These are phyloP conservation scores for Bursaphelenchus okinawaensis DNA, from an alignment of 2,888 invertebrate genomes.

Conservation along the genomic window DNA sequence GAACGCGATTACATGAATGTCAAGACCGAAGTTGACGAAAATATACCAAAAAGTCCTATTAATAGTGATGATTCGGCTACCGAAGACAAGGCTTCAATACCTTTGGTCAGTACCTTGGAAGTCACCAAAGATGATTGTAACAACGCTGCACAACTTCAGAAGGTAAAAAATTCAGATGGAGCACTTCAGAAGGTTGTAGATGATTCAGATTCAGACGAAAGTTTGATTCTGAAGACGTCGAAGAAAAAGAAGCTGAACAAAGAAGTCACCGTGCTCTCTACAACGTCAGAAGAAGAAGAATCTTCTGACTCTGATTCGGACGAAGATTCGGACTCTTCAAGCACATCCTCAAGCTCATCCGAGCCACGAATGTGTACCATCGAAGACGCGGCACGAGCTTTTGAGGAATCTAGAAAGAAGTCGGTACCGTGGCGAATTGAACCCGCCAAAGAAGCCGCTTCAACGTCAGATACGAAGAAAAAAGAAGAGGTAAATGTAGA, in stretches of 20 bases:
- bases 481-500: not conserved
- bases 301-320: not conserved
- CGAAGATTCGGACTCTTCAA: not conserved
- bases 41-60: not conserved
- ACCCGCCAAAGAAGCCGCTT: too few species aligned
- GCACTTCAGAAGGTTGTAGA: too few species aligned
- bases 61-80: not conserved
- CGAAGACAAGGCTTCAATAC: too few species aligned
- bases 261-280: not conserved
- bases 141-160: not conserved
- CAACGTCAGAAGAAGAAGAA: not conserved
- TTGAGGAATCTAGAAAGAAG: not conserved
- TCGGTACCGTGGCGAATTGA: not conserved
- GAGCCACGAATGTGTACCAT: not conserved
- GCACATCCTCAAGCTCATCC: not conserved
- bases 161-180: too few species aligned
- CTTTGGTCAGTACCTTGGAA: too few species aligned
- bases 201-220: not conserved
- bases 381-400: not conserved
- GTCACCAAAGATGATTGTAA: too few species aligned
- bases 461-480: not conserved
- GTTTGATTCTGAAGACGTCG: not conserved
- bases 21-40: not conserved
- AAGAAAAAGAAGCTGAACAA: not conserved
- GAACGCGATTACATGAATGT: not conserved